phyloP scores from a whole-genome alignment of 1,140 invertebrate genomes.

The Drepana arcuata region DNA sequence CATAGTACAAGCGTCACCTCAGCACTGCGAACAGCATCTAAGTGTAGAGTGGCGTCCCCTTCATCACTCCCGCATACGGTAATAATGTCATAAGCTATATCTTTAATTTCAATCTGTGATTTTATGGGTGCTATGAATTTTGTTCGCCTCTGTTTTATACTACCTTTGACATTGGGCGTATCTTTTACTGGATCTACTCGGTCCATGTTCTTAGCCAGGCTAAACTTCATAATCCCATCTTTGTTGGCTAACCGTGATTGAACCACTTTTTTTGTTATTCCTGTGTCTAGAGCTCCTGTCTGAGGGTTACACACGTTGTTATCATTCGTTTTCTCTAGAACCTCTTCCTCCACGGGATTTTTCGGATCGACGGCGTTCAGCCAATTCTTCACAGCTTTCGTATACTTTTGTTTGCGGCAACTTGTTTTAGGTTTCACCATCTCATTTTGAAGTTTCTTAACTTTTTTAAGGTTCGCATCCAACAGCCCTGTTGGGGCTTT shows the following conservation, averaged over 20 bases:
- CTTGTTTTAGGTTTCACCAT: slow-evolving; percentile 7
- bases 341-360: slow-evolving; percentile 6
- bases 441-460: slow-evolving; percentile 8
- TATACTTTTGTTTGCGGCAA: slow-evolving; percentile 40
- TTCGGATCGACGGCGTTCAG: slow-evolving; percentile 26
- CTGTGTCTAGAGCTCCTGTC: slow-evolving; percentile 1
- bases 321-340: slow-evolving; percentile 1
- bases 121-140: slow-evolving; percentile 45
- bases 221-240: slow-evolving; percentile 47
- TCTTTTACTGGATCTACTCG: background rate
- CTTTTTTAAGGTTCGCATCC: slow-evolving; percentile 6
- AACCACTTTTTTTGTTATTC: slow-evolving; percentile 20
- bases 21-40: background rate
- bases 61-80: slow-evolving; percentile 18
- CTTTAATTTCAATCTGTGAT: slow-evolving; percentile 34
- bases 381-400: slow-evolving; percentile 41
- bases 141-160: slow-evolving; percentile 10
- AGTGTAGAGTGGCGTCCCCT: background rate
- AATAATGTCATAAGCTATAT: slow-evolving; percentile 22
- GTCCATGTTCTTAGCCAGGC: slow-evolving; percentile 21
- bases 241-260: slow-evolving; percentile 44
- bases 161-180: background rate
- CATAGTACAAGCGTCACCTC: slow-evolving; percentile 25
- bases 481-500: slow-evolving; percentile 4
- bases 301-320: background rate